These are phyloP conservation scores for Tinamus guttatus DNA, from an alignment of 2,113 vertebrate species.

Conservation along the genomic window DNA sequence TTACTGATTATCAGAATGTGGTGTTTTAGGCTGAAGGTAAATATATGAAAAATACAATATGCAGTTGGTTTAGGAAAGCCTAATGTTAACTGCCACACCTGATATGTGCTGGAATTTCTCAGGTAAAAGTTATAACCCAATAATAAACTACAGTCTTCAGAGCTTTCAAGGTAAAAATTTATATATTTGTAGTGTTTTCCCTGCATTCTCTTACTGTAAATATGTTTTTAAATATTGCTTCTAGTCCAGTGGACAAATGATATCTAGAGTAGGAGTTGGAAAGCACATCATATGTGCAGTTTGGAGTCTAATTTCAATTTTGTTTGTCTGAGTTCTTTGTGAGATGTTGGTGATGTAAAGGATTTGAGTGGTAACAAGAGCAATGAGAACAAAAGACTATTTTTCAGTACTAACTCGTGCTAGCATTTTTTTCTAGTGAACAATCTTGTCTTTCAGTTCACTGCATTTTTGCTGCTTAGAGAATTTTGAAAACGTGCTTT, in stretches of 20 bases:
- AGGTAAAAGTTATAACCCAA: background rate
- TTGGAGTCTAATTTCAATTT: background rate
- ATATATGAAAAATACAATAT: background rate
- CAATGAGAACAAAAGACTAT: slow-evolving; percentile 49
- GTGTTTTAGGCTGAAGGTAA: background rate
- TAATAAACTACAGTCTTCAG: background rate
- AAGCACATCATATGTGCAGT: background rate
- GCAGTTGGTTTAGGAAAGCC: background rate
- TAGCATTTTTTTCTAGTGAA: slow-evolving; percentile 6
- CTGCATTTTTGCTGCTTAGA: background rate
- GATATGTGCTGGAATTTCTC: background rate
- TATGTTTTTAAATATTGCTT: background rate
- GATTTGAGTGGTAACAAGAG: background rate
- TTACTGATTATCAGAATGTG: background rate
- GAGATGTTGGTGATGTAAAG: slow-evolving; percentile 6
- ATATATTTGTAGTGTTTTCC: background rate
- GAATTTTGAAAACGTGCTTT: background rate
- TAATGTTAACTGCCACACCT: background rate
- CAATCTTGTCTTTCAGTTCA: background rate
- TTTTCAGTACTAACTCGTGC: slow-evolving; percentile 38
- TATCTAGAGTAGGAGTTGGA: background rate
- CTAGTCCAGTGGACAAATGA: accelerated
- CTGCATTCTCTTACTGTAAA: background rate
- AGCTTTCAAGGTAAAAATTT: background rate
- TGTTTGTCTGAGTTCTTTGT: slow-evolving; percentile 29